phyloP scores from a whole-genome alignment of 2,797 vertebrate species.

The Takifugu ocellatus region DNA sequence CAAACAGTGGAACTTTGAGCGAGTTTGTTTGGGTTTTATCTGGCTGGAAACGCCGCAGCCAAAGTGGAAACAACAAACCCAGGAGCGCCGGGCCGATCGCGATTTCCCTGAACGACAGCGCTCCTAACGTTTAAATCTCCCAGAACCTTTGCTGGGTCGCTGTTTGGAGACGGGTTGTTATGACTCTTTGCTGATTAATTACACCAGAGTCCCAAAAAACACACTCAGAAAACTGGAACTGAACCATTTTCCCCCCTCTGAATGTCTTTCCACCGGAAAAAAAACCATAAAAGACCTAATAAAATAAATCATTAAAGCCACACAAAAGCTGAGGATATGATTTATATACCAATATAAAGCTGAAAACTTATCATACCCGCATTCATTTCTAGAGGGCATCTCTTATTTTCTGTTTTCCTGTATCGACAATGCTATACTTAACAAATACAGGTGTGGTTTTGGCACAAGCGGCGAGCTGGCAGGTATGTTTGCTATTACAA shows the following conservation, averaged over 20 bases:
- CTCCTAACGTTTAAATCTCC: conserved; percentile 29
- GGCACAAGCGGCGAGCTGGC: conserved; percentile 42
- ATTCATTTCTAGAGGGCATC: conserved; percentile 20
- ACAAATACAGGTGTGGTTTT: conserved; percentile 66
- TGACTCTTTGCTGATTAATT: conserved; percentile 31
- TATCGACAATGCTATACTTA: conserved; percentile 51
- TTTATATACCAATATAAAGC: conserved; percentile 4
- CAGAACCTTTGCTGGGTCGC: conserved; percentile 14
- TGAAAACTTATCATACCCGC: conserved; percentile 15
- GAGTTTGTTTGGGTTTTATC: conserved; percentile 34
- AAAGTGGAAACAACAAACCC: conserved; percentile 22
- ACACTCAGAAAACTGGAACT: conserved; percentile 4
- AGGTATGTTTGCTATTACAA: conserved; percentile 65
- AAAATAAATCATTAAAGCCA: conserved; percentile 15
- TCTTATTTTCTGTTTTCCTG: conserved; percentile 50
- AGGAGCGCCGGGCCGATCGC: conserved; percentile 19
- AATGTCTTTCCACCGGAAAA: neutral
- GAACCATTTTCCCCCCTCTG: neutral
- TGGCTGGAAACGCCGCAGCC: conserved; percentile 22
- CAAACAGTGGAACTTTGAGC: conserved; percentile 4
- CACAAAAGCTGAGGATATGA: neutral
- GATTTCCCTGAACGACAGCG: conserved; percentile 35
- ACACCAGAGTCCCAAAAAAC: conserved; percentile 8
- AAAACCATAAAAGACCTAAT: conserved; percentile 14
- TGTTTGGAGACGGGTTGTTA: conserved; percentile 26